phyloP scores from a whole-genome alignment of 2,888 invertebrate species.

The Mesorhabditis belari region DNA sequence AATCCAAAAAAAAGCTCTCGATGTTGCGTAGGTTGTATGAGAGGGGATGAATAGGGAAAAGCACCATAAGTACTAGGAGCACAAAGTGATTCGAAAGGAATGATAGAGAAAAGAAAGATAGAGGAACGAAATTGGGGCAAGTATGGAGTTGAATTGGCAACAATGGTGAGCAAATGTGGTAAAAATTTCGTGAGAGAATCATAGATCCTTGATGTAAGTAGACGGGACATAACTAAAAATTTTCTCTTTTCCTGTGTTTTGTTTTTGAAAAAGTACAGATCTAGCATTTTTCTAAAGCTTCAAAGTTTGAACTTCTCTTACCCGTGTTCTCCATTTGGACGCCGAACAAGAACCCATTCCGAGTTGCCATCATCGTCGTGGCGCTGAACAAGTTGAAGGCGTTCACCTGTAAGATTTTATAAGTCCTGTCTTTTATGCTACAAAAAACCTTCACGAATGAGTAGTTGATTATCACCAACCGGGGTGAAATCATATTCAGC shows the following conservation, averaged over 20 bases:
- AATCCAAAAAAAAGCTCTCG: too few relatives aligned
- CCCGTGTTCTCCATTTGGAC: constrained; percentile 13
- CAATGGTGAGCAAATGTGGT: background rate
- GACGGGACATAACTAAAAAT: constrained; percentile 33
- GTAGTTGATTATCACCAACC: constrained; percentile 33
- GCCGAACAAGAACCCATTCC: constrained; percentile 38
- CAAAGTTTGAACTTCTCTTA: too few relatives aligned
- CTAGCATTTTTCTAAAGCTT: too few relatives aligned
- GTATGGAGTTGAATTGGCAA: too few relatives aligned
- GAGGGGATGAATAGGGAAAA: too few relatives aligned
- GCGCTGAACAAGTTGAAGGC: constrained; percentile 14
- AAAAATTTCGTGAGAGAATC: background rate
- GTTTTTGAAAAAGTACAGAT: background rate
- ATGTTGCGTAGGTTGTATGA: too few relatives aligned
- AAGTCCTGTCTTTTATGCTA: background rate
- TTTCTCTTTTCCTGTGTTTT: background rate
- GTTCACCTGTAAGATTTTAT: background rate
- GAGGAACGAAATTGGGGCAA: too few relatives aligned
- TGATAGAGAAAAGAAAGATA: too few relatives aligned
- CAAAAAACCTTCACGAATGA: constrained; percentile 18
- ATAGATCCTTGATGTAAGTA: constrained; percentile 25
- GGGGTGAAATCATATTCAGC: constrained; percentile 37
- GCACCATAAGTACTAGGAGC: too few relatives aligned
- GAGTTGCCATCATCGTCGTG: constrained; percentile 40
- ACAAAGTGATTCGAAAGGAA: too few relatives aligned